Evolutionary conservation across 2,113 vertebrate genomes (phyloP), one percentile per base, ranked within the genome.

Genomic region (Colistium nudipinnis): DNA sequence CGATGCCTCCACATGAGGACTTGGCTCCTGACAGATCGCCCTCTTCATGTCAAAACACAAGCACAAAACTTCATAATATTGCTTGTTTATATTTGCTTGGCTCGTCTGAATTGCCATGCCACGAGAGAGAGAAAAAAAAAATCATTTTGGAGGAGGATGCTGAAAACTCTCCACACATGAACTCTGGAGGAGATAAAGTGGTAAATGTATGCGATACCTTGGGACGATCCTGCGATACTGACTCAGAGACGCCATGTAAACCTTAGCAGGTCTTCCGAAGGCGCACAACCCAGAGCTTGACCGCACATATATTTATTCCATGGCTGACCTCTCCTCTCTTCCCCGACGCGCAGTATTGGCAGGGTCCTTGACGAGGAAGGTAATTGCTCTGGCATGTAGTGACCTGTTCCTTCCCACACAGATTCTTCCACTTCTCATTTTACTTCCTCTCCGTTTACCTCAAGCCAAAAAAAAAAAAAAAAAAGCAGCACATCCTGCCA

Each of bases 361-460:
- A 86, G 81, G 45, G 78, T 62, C 56, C 73, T 68, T 73, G 76
- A 70, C 48, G 53, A 65, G 53, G 65, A 80, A 88, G 84, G 81
- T 89, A 90, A 90, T 90, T 88, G 83, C 84, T 87, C 80, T 87
- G 84, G 84, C 88, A 82, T 81, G 61, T 70, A 80, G 74, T 86
- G 85, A 88, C 89, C 89, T 84, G 78, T 70, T 79, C 76, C 85
- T 89, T 85, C 82, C 81, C 78, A 80, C 84, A 79, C 86, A 83
- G 59, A 64, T 80, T 74, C 81, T 79, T 61, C 43, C 71, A 17
- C 19, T 65, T 77, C 72, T 81, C 38, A 49, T 86, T 73, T 65
- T 24, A 72, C 59, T 76, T 82, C 70, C 60, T 61, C 71, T 55
- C 45, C 28, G 1, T 17, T n/a, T 68, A 47, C 65, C 49, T 47